Evolutionary conservation across 2,888 invertebrate species (phyloP), one percentile per base, ranked within the genome.

Genomic region (Uropetala carovei): DNA sequence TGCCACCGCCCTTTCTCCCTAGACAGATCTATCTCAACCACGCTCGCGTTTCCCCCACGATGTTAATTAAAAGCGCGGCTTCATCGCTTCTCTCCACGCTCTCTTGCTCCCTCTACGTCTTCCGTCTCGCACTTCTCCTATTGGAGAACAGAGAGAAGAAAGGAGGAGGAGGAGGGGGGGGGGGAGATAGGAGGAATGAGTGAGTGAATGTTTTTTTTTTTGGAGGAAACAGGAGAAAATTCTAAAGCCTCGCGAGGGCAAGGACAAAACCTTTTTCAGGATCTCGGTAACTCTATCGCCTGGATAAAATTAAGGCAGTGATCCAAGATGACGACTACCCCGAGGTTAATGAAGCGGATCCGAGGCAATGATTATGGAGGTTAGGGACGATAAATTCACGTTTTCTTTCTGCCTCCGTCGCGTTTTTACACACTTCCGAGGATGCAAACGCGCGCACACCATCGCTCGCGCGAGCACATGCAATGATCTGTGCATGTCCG

Each of bases 51-150:
- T 14, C 75, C 18, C 75, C 75, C 22, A 75, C 75, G 13, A 27
- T 27, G 75, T 75, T 75, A 75, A 75, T 75, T 75, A 75, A 75
- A 75, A 75, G 27, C 75, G 27, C 22, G 75, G 27, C 75, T n/a
- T 68, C n/a, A 18, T 68, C 18, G 68, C 22, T 68, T n/a, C 68
- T 68, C 22, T 68, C 22, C 5, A n/a, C n/a, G n/a, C n/a, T n/a
- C n/a, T n/a, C n/a, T n/a, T n/a, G n/a, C 68, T 68, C 22, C 22
- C 27, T 75, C 27, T 68, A 7, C 27, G 22, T 75, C 27, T 75
- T 75, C 27, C 11, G 4, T 22, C 22, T 27, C 22, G 75, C 75
- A 9, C 75, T n/a, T 75, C 75, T 27, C 18, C 75, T 27, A 18
- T 3, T 22, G 13, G 75, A 75, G 75, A 22, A 27, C 22, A 22